These are phyloP conservation scores for Lophura nycthemera DNA, from an alignment of 2,113 vertebrate species.

Conservation along the genomic window DNA sequence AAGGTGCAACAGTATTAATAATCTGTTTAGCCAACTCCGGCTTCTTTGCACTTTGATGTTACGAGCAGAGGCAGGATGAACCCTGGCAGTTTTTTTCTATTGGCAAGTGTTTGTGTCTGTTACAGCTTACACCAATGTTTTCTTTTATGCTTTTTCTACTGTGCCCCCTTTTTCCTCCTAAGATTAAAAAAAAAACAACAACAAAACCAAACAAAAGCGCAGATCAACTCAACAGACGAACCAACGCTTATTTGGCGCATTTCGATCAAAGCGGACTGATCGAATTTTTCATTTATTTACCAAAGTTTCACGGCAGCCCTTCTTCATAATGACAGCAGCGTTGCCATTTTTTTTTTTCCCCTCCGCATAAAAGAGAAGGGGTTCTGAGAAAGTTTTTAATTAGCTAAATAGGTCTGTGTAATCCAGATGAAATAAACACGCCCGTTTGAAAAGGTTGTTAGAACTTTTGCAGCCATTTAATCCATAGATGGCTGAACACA, in stretches of 20 bases:
- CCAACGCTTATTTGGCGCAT: background rate
- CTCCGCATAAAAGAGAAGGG: slow-evolving; percentile 43
- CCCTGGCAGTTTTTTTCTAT: slow-evolving; percentile 20
- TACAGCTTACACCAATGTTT: slow-evolving; percentile 33
- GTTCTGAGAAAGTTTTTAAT: slow-evolving; percentile 65
- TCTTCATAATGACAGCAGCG: slow-evolving; percentile 37
- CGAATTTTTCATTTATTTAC: slow-evolving; percentile 50
- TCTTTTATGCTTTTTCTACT: slow-evolving; percentile 39
- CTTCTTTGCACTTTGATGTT: slow-evolving; percentile 53
- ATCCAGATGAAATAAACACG: slow-evolving; percentile 73
- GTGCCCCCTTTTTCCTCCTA: background rate
- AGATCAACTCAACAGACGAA: slow-evolving; percentile 2
- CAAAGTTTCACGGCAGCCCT: slow-evolving; percentile 33
- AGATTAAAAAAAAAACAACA: background rate
- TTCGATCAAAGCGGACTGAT: slow-evolving; percentile 47
- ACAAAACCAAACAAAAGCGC: background rate
- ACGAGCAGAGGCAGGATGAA: slow-evolving; percentile 23
- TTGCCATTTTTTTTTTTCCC: slow-evolving; percentile 35
- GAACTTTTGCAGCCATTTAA: slow-evolving; percentile 76
- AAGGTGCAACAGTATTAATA: slow-evolving; percentile 67
- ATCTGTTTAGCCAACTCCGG: slow-evolving; percentile 68
- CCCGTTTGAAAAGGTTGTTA: slow-evolving; percentile 74
- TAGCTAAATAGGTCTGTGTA: slow-evolving; percentile 71
- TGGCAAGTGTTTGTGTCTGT: slow-evolving; percentile 12
- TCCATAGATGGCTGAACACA: slow-evolving; percentile 71